Evolutionary conservation across 1,140 invertebrate genomes (phyloP).

Genomic region (Dermatophagoides farinae): DNA sequence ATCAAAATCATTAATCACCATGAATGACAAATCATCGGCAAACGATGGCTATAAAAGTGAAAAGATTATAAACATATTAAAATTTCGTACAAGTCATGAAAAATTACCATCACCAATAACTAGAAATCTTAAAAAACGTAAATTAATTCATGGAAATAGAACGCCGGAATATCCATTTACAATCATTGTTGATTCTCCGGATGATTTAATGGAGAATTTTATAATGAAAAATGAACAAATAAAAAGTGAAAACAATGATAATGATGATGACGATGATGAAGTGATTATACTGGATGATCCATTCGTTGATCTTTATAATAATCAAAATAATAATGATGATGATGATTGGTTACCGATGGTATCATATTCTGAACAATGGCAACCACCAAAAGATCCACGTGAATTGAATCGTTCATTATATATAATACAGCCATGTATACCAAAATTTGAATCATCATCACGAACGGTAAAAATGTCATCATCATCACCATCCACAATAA

Average conservation of each 20-base stretch:
- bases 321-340: background rate
- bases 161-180: background rate
- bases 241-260: background rate
- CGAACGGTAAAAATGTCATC: background rate
- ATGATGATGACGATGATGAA: background rate
- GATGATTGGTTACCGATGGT: background rate
- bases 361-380: background rate
- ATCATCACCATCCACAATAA: background rate
- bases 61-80: background rate
- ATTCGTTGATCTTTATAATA: background rate
- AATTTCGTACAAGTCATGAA: background rate
- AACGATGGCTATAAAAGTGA: background rate
- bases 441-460: slow-evolving; percentile 1
- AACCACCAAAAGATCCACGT: background rate
- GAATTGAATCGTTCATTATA: background rate
- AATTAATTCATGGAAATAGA: background rate
- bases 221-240: background rate
- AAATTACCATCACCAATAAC: no score
- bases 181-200: background rate
- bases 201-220: background rate
- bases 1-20: background rate
- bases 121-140: background rate
- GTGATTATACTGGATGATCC: background rate
- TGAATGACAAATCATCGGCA: no score
- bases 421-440: slow-evolving; percentile 1